Base-by-base conservation (phyloP, 2,888 invertebrate species). In the Dynastes tityus region DNA sequence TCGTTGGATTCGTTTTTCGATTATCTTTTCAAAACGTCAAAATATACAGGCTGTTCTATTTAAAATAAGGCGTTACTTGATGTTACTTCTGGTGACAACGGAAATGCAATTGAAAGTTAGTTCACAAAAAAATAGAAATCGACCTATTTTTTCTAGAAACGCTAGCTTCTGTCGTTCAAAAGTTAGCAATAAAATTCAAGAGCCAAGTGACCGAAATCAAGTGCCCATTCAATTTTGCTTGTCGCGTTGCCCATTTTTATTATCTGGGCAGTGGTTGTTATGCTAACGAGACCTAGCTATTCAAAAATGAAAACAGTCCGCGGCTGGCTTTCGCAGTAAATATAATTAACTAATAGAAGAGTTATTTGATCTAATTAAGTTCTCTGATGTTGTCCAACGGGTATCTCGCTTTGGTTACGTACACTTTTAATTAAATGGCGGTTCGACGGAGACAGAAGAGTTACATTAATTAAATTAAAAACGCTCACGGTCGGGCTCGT, bases 391-490 rank as follows among this genome's bases (percentile, higher is more conserved):
- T 61, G 40, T 74, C 73, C 45, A 61, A 45, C 9, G 22, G 6
- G 22, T 22, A 61, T 74, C 63, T 74, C 29, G 61, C 61, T 45
- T 16, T 13, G 61, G 37, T 27, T 61, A 61, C 13, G 37, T 49
- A 29, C 29, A 61, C 61, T 74, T 74, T 74, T 61, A 74, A 74
- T 74, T 49, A 74, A 61, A 74, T 13, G 27, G 27, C 9, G 13
- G 2, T n/a, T 37, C 61, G 22, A 27, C 61, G 58, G 13, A n/a
- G 32, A n/a, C 27, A 61, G 61, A 8, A 45, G 45, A 61, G 61
- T 74, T 61, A 49, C 61, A 74, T 74, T 74, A 74, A 74, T 74
- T 74, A 74, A 74, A 45, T 61, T 58, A 61, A 63, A 74, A 61
- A 74, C 13, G 61, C 49, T 49, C 40, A 5, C 45, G 40, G 61